phyloP scores from a whole-genome alignment of 2,888 invertebrate genomes.

The Hypolimnas misippus region DNA sequence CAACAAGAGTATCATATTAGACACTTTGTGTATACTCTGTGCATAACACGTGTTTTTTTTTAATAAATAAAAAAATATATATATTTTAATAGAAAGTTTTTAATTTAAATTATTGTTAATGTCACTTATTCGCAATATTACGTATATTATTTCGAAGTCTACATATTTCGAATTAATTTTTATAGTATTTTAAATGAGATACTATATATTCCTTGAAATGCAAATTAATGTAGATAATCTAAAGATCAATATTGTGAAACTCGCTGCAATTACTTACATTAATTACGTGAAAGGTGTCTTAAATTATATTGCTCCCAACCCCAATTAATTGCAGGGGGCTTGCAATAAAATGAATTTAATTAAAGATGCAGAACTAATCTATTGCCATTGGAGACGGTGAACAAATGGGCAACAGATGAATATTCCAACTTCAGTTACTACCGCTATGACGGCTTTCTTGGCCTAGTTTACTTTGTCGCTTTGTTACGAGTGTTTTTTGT shows the following conservation, averaged over 20 bases:
- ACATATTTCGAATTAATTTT: background rate
- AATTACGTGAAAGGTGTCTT: slow-evolving; percentile 18
- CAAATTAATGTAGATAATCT: slow-evolving; percentile 1
- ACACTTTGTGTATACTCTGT: background rate
- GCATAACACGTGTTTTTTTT: no score
- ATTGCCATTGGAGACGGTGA: slow-evolving; percentile 49
- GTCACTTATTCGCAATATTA: no score
- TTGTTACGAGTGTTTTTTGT: no score
- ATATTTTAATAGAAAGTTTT: no score
- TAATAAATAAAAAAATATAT: no score
- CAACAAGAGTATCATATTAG: slow-evolving; percentile 8
- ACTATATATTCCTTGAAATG: background rate
- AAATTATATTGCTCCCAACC: slow-evolving; percentile 29
- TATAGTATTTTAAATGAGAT: no score
- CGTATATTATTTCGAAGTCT: no score
- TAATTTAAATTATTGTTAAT: no score
- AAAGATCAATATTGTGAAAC: slow-evolving; percentile 4
- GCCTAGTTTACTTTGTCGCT: no score
- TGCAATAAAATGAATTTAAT: slow-evolving; percentile 58
- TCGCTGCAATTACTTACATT: slow-evolving; percentile 12
- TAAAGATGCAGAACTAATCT: slow-evolving; percentile 64
- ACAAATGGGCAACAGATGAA: slow-evolving; percentile 47
- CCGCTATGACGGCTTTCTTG: background rate
- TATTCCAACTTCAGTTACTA: slow-evolving; percentile 30
- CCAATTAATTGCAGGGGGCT: slow-evolving; percentile 47